Conservation (phyloP, 2,888 invertebrate genomes). For the Meiosimyza platycephala region DNA sequence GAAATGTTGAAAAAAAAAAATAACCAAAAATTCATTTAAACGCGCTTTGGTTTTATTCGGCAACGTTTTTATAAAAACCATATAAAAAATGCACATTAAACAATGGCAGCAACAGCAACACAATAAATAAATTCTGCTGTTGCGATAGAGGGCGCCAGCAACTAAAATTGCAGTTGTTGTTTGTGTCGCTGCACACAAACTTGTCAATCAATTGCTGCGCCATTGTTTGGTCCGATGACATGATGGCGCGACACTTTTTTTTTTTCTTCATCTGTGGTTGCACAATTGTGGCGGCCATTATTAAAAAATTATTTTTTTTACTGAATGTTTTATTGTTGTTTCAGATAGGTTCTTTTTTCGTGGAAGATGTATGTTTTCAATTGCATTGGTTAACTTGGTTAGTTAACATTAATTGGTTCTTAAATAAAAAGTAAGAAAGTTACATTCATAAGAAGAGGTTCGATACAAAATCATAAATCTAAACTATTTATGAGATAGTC, state of each 20-base stretch:
- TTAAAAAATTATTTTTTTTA: slow-evolving; percentile 38
- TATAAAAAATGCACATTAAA: background rate
- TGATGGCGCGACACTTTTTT: slow-evolving; percentile 48
- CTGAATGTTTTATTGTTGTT: slow-evolving; percentile 23
- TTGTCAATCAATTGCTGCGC: slow-evolving; percentile 53
- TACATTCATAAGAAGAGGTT: too few relatives aligned
- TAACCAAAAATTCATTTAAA: background rate
- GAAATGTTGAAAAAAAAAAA: slow-evolving; percentile 10
- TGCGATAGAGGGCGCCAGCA: slow-evolving; percentile 35
- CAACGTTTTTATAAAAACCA: background rate
- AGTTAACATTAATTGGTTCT: too few relatives aligned
- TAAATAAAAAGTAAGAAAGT: too few relatives aligned
- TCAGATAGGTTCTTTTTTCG: slow-evolving; percentile 19
- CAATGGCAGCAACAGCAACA: slow-evolving; percentile 4
- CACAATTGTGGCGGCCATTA: slow-evolving; percentile 41
- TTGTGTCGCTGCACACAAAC: slow-evolving; percentile 44
- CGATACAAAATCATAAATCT: too few relatives aligned
- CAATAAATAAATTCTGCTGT: slow-evolving; percentile 29
- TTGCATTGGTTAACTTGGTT: background rate
- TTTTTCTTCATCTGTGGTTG: slow-evolving; percentile 20
- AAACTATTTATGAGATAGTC: too few relatives aligned
- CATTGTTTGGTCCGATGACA: slow-evolving; percentile 51
- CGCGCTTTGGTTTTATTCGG: slow-evolving; percentile 10
- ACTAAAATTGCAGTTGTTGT: background rate
- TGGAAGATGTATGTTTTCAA: slow-evolving; percentile 11